Evolutionary conservation across 2,113 vertebrate species (phyloP), one percentile per base, ranked within the genome.

Genomic region (Pipra filicauda): DNA sequence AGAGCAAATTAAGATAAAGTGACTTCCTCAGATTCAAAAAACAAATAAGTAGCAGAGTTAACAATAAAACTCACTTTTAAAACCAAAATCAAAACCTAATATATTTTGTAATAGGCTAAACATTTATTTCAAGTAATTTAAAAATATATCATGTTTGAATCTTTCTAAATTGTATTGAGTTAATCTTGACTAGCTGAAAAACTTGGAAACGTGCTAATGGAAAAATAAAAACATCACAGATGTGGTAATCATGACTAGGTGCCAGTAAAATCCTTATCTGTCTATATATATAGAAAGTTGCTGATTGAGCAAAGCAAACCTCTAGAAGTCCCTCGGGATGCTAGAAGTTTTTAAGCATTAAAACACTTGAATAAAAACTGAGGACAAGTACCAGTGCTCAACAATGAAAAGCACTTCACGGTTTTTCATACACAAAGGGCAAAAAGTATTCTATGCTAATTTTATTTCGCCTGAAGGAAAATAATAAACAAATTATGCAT

Each of bases 211-310:
- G 89, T 80, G 37, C 88, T 96, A 95, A 93, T 31, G 19, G 59
- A 92, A 95, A 88, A 86, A 78, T 90, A 96, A 94, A 88, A 49
- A 30, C 57, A 89, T 55, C 17, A 20, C 67, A 96, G 85, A 86
- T 92, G 48, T 90, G 82, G n/a, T 81, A 96, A 94, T 81, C 95
- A 74, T 93, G 91, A 67, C 88, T 96, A 82, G n/a, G 76, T 93
- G 92, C 57, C 91, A 89, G 52, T 95, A 93, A 90, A 91, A 94
- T 35, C 83, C 96, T 86, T 80, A 87, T 89, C n/a, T 82, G 2
- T 71, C 41, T 69, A 19, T 54, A 30, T 49, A 30, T 30, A 21
- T 30, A 81, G 19, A 8, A 81, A 52, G 19, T 30, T 44, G 51
- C 11, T 74, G 35, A 71, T 0, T 65, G 65, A 78, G 28, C 1